Conservation (phyloP, 1,140 invertebrate genomes). For the Amyelois transitella region DNA sequence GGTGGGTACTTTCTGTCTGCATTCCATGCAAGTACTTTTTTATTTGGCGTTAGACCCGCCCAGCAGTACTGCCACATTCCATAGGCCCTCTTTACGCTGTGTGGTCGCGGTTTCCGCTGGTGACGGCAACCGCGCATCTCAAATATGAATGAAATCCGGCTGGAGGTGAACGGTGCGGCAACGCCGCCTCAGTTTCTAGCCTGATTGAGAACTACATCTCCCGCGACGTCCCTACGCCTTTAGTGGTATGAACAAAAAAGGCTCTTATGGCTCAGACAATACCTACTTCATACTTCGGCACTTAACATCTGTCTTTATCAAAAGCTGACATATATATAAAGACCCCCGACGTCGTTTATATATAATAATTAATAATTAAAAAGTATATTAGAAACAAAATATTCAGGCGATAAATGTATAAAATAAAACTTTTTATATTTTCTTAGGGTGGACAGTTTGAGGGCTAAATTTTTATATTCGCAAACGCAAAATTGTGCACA, state of each 20-base stretch:
- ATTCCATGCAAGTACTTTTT: constrained; percentile 60
- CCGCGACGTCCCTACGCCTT: constrained; percentile 51
- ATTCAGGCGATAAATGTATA: no score
- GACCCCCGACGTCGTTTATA: background rate
- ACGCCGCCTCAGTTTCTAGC: constrained; percentile 63
- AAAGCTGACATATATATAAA: background rate
- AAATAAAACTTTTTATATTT: no score
- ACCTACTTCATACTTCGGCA: background rate
- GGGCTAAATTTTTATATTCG: no score
- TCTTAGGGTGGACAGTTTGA: no score
- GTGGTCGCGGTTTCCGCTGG: constrained; percentile 71
- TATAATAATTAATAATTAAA: background rate
- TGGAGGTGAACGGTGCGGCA: constrained; percentile 55
- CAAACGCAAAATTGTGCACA: no score
- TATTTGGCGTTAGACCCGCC: constrained; percentile 64
- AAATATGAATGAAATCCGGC: constrained; percentile 74
- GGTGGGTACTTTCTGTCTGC: constrained; percentile 48
- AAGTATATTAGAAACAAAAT: no score
- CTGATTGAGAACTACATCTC: constrained; percentile 70
- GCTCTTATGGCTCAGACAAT: background rate
- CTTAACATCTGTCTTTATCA: background rate
- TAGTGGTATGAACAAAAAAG: constrained; percentile 23
- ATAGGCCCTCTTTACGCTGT: constrained; percentile 67
- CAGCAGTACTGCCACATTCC: constrained; percentile 69
- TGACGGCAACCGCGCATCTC: constrained; percentile 68